Evolutionary conservation across 1,140 invertebrate genomes (phyloP).

Genomic region (Drosophila sucinea): DNA sequence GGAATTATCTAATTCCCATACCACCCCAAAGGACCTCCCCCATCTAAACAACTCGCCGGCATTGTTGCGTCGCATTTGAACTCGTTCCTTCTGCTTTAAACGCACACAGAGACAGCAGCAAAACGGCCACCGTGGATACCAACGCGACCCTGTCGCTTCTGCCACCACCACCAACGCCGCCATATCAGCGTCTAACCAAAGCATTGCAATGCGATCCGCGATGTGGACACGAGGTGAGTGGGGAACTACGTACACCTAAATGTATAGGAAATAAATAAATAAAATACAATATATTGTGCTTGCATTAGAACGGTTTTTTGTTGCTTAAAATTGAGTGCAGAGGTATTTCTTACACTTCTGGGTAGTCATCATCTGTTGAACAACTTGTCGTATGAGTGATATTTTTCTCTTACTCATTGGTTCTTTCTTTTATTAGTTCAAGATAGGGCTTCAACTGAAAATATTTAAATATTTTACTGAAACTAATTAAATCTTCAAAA

Average conservation of each 20-base stretch:
- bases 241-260: slow-evolving; percentile 14
- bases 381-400: too few relatives aligned
- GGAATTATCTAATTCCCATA: not conserved
- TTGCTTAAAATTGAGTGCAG: not conserved
- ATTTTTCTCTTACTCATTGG: too few relatives aligned
- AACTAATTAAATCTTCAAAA: too few relatives aligned
- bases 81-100: slow-evolving; percentile 18
- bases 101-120: slow-evolving; percentile 62
- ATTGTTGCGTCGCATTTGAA: slow-evolving; percentile 9
- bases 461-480: too few relatives aligned
- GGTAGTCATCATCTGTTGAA: too few relatives aligned
- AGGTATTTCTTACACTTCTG: too few relatives aligned
- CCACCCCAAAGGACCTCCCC: not conserved
- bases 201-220: slow-evolving; percentile 83
- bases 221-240: slow-evolving; percentile 83
- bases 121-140: slow-evolving; percentile 83
- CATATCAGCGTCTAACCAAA: slow-evolving; percentile 82
- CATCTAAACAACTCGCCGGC: not conserved
- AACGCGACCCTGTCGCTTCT: slow-evolving; percentile 50
- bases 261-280: not conserved
- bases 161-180: slow-evolving; percentile 77
- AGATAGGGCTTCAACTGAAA: too few relatives aligned
- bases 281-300: not conserved
- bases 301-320: not conserved
- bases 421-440: too few relatives aligned